Base-by-base conservation (phyloP, 2,797 vertebrate species). In the Valencia hispanica region DNA sequence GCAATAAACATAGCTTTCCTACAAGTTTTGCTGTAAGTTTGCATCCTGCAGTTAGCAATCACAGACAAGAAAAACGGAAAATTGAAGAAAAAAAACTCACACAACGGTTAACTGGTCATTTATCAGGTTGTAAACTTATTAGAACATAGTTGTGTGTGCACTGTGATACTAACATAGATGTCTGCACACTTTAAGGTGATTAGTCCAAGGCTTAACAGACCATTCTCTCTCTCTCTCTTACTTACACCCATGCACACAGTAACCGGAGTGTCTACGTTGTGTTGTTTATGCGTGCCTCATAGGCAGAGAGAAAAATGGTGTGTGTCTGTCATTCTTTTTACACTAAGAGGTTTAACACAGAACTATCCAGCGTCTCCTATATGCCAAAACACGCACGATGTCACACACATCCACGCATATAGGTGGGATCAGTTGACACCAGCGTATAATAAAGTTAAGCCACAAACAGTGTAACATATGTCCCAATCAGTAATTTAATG, bases 291-390 rank as follows among this genome's bases (percentile, higher is more conserved):
- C 72, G 55, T 68, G 61, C 45, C 2, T 20, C 45, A 70, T 34
- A 17, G 51, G 30, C 15, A 55, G 14, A 70, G 34, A 25, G 3
- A 51, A 77, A 68, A 25, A 27, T 55, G 53, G 36, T 20, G 50
- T 50, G 55, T 85, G 69, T 84, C 84, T 87, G 84, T 88, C 81
- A 89, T 83, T 87, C 80, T 79, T 36, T 83, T 78, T 61, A 86
- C 66, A 59, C 45, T 69, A 72, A 66, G 81, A 85, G 84, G 71
- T 86, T 91, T 87, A 88, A 81, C 47, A 1, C 72, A 82, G 41
- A 22, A 48, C 82, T 84, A 81, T 84, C 84, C 25, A 41, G 20
- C 11, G n/a, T 41, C 11, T 66, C 22, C 63, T 11, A 66, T 41
- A 41, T 25, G 63, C 4, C 34, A 61, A 32, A 61, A 61, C 59